A percentile compares a stretch with the other conserved stretches of the same genome.
phyloP scores from a whole-genome alignment of 2,797 vertebrate species.

The Aselliscus stoliczkanus region DNA sequence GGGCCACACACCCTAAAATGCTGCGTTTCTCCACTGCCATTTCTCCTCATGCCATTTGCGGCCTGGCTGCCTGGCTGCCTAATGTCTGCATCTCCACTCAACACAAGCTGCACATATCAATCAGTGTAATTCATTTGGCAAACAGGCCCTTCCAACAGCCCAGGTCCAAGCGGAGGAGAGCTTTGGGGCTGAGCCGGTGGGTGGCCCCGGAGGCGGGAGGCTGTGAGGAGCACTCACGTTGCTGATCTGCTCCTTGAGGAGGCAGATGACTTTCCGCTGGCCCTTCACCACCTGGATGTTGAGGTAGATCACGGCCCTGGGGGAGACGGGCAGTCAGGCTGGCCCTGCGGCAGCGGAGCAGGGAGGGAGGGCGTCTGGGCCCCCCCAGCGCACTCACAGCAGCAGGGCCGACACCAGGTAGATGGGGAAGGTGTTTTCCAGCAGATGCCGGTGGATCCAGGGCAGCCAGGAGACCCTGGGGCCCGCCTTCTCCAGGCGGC shows the following conservation, averaged over 20 bases:
- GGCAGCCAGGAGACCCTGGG: conserved; percentile 83
- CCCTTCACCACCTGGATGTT: conserved; percentile 92
- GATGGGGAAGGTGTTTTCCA: conserved; percentile 90
- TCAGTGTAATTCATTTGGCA: fast-evolving
- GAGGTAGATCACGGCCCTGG: conserved; percentile 92
- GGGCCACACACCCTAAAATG: not conserved
- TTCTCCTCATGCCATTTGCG: not conserved
- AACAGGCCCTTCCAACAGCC: not conserved
- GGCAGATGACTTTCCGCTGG: conserved; percentile 87
- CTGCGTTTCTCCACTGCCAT: fast-evolving
- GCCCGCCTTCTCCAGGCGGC: conserved; percentile 80
- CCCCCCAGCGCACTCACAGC: conserved; percentile 82
- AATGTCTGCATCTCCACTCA: fast-evolving
- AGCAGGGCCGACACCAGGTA: conserved; percentile 85
- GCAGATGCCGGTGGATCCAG: conserved; percentile 83
- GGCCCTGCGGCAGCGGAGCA: fast-evolving
- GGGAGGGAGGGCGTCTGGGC: fast-evolving
- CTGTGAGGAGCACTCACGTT: conserved; percentile 82
- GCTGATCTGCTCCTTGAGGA: conserved; percentile 91
- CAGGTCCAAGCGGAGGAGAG: fast-evolving
- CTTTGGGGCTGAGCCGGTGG: not conserved
- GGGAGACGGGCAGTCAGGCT: fast-evolving
- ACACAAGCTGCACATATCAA: fast-evolving
- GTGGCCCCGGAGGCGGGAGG: not conserved
- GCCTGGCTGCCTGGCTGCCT: not conserved